These are phyloP conservation scores for Montipora capitata DNA, from an alignment of 92 coral and sea anemone species.

Conservation along the genomic window DNA sequence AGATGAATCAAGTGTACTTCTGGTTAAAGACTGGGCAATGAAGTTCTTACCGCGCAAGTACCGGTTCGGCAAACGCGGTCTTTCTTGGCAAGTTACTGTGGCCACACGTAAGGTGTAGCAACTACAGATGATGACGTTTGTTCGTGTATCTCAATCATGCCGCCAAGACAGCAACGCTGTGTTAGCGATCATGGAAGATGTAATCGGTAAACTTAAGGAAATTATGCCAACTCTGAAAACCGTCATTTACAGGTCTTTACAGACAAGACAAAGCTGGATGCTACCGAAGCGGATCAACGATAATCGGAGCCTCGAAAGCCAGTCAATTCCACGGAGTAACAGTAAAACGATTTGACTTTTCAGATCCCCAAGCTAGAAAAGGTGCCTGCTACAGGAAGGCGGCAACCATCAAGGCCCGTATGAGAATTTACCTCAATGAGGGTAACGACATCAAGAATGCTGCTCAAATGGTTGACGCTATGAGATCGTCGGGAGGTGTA, in stretches of 20 bases:
- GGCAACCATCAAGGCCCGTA: conserved; percentile 53
- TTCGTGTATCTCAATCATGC: conserved; percentile 32
- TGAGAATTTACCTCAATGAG: conserved; percentile 32
- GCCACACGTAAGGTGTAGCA: conserved; percentile 5
- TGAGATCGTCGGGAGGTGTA: conserved; percentile 48
- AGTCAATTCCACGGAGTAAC: neutral
- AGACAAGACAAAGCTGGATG: conserved; percentile 64
- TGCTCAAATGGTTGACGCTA: conserved; percentile 50
- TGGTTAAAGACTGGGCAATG: too few relatives aligned
- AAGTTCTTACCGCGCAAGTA: conserved; percentile 13
- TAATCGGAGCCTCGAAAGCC: conserved; percentile 12
- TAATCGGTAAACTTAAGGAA: conserved; percentile 28
- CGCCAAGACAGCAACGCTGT: conserved; percentile 53
- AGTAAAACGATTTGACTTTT: conserved; percentile 38
- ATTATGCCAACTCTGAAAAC: conserved; percentile 41
- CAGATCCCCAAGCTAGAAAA: conserved; percentile 51
- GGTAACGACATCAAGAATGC: conserved; percentile 67
- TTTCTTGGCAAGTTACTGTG: conserved; percentile 71
- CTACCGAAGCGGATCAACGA: conserved; percentile 40
- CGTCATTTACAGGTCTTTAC: conserved; percentile 15
- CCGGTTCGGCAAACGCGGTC: conserved; percentile 67
- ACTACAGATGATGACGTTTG: conserved; percentile 47
- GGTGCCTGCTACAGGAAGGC: too few relatives aligned
- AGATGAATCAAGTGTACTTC: neutral
- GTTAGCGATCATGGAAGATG: conserved; percentile 54